phyloP scores from a whole-genome alignment of 2,888 invertebrate genomes.

The Stictocephala bisonia region DNA sequence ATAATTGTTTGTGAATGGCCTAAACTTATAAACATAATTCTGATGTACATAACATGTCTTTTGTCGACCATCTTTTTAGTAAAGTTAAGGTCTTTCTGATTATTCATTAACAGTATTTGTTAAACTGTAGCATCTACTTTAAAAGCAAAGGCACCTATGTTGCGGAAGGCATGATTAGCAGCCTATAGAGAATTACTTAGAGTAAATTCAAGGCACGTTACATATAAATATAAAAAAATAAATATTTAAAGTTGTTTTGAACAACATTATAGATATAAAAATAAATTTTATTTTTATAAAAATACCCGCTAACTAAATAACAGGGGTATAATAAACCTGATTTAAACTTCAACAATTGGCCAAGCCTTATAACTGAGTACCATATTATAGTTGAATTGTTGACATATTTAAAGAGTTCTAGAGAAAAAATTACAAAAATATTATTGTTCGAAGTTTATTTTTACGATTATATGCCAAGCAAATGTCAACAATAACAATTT shows the following conservation, averaged over 20 bases:
- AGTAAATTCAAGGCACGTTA: constrained; percentile 35
- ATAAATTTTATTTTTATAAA: constrained; percentile 20
- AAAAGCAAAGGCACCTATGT: background rate
- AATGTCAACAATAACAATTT: no score
- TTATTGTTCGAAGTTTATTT: no score
- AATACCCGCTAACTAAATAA: constrained; percentile 32
- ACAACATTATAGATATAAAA: constrained; percentile 21
- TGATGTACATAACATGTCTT: background rate
- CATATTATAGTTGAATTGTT: no score
- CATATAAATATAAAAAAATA: constrained; percentile 19
- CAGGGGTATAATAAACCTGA: background rate
- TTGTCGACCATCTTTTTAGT: background rate
- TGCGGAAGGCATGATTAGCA: constrained; percentile 35
- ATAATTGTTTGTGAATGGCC: constrained; percentile 24
- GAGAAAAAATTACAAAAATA: no score
- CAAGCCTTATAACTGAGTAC: constrained; percentile 29
- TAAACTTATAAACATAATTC: constrained; percentile 11
- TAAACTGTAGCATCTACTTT: constrained; percentile 13
- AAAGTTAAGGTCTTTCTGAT: background rate
- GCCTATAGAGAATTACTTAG: constrained; percentile 11
- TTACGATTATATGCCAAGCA: no score
- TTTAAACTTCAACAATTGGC: constrained; percentile 30
- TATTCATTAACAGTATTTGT: background rate
- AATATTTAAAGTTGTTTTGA: constrained; percentile 28
- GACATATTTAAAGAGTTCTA: no score